Evolutionary conservation across 2,113 vertebrate genomes (phyloP).

Genomic region (Corydoras sp.): DNA sequence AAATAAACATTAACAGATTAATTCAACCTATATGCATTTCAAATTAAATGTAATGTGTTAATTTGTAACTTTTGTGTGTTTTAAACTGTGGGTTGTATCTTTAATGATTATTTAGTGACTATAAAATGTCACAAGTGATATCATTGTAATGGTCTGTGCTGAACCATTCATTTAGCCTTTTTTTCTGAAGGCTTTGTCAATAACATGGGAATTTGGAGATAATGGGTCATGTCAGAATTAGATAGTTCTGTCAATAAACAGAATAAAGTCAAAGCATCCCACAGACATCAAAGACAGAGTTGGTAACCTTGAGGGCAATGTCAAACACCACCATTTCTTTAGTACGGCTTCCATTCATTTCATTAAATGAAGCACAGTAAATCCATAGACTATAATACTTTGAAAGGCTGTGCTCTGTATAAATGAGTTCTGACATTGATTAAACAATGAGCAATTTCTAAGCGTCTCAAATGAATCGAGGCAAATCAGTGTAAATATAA

Average conservation of each 20-base stretch:
- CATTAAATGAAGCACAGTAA: conserved; percentile 25
- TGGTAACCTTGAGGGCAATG: conserved; percentile 38
- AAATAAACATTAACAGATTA: background rate
- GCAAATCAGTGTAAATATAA: background rate
- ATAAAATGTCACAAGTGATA: too few relatives aligned
- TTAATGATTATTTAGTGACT: too few relatives aligned
- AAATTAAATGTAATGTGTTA: too few relatives aligned
- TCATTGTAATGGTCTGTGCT: background rate
- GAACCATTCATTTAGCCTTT: background rate
- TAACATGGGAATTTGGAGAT: conserved; percentile 26
- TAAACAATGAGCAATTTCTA: conserved; percentile 27
- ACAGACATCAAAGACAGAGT: conserved; percentile 28
- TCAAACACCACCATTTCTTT: conserved; percentile 31
- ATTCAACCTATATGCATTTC: too few relatives aligned
- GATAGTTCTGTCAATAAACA: conserved; percentile 35
- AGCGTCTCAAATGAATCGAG: conserved; percentile 19
- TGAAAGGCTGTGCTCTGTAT: conserved; percentile 22
- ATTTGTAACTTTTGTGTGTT: too few relatives aligned
- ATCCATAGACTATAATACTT: conserved; percentile 23
- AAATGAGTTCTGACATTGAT: conserved; percentile 34
- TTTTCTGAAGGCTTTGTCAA: conserved; percentile 6
- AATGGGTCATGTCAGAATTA: conserved; percentile 27
- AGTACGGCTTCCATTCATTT: conserved; percentile 25
- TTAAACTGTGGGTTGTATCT: too few relatives aligned
- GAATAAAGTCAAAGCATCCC: conserved; percentile 35